Percentiles rank a stretch among this genome's conserved stretches.
Evolutionary conservation across 2,797 vertebrate species (phyloP).

Genomic region (Parambassis ranga): DNA sequence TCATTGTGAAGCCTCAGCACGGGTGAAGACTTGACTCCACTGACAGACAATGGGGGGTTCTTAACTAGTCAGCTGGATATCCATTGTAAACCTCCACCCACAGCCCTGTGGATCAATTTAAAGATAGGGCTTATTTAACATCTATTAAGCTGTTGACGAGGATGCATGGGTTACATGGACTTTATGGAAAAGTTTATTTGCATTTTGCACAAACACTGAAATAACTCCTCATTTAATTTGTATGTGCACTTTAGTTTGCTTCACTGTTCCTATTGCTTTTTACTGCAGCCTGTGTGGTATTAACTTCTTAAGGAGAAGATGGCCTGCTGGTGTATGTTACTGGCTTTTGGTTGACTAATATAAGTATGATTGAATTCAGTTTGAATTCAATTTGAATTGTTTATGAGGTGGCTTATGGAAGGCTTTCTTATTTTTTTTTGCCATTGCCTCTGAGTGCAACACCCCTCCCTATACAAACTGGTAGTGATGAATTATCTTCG

Average conservation of each 20-base stretch:
- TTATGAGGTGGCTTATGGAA: constrained; percentile 16
- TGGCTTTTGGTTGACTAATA: constrained; percentile 22
- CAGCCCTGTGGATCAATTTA: constrained; percentile 43
- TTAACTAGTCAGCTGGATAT: constrained; percentile 66
- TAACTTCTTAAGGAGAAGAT: not conserved
- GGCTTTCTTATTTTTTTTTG: not conserved
- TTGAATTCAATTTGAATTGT: constrained; percentile 29
- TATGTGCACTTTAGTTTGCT: not conserved
- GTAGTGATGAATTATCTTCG: constrained; percentile 46
- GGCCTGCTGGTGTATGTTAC: not conserved
- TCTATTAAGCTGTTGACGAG: too few relatives aligned
- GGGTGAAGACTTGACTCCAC: constrained; percentile 53
- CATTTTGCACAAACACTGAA: not conserved
- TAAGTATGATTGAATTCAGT: constrained; percentile 44
- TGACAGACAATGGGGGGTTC: constrained; percentile 62
- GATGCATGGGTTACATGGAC: not conserved
- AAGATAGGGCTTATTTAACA: constrained; percentile 54
- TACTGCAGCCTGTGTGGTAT: not conserved
- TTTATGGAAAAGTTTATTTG: not conserved
- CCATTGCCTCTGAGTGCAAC: constrained; percentile 23
- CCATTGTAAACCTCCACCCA: constrained; percentile 54
- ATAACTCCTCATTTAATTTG: not conserved
- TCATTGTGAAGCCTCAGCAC: constrained; percentile 46
- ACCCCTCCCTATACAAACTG: constrained; percentile 24
- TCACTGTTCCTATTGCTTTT: not conserved